Percentiles rank a stretch among this genome's conserved stretches.
Evolutionary conservation across 1,140 invertebrate species (phyloP).

Genomic region (Philaenus spumarius): DNA sequence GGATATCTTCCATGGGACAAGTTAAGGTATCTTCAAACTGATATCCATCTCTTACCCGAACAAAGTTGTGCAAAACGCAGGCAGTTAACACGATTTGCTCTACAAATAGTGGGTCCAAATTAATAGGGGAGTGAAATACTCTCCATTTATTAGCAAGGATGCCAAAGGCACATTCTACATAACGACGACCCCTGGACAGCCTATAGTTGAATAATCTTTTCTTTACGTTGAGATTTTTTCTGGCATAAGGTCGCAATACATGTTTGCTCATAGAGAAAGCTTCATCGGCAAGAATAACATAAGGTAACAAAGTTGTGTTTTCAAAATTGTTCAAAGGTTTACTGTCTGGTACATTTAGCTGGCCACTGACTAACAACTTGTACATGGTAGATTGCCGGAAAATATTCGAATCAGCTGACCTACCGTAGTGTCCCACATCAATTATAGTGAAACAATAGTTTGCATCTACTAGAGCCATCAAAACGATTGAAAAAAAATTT

Average conservation of each 20-base stretch:
- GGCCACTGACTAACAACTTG: not conserved
- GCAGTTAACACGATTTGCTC: not conserved
- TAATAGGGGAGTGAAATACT: slow-evolving; percentile 29
- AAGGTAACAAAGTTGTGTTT: slow-evolving; percentile 23
- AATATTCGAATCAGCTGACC: slow-evolving; percentile 32
- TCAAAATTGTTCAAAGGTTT: not conserved
- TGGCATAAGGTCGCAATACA: slow-evolving; percentile 12
- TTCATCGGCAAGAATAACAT: slow-evolving; percentile 43
- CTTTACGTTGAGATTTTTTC: slow-evolving; percentile 10
- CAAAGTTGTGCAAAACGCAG: slow-evolving; percentile 4
- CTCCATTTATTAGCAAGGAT: slow-evolving; percentile 35
- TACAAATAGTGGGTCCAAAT: not conserved
- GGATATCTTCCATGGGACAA: slow-evolving; percentile 1
- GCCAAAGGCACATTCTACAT: slow-evolving; percentile 34
- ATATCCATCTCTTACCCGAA: not conserved
- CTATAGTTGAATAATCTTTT: slow-evolving; percentile 34
- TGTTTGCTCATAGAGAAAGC: slow-evolving; percentile 39
- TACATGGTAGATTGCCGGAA: not conserved
- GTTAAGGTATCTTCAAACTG: slow-evolving; percentile 1
- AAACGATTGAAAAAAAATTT: slow-evolving; percentile 42
- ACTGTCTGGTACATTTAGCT: not conserved
- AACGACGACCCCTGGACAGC: slow-evolving; percentile 25
- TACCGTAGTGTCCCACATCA: slow-evolving; percentile 34
- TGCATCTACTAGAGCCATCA: slow-evolving; percentile 44
- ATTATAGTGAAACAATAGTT: slow-evolving; percentile 29